Evolutionary conservation across 2,888 invertebrate species (phyloP).

Genomic region (Ryuthela nishihirai): DNA sequence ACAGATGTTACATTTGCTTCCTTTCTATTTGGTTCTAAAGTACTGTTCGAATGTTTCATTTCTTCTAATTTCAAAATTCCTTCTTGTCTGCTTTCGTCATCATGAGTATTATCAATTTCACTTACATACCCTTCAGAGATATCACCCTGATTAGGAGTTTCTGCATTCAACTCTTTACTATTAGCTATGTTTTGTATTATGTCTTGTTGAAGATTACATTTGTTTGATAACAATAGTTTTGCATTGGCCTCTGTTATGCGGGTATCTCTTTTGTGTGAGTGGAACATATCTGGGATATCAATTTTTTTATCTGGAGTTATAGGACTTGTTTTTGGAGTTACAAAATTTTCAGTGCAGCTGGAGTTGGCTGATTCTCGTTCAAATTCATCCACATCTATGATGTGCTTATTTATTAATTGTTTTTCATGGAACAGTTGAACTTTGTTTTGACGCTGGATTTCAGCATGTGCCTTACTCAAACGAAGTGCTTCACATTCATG

Average conservation of each 20-base stretch:
- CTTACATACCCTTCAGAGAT: background rate
- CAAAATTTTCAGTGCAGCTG: constrained; percentile 31
- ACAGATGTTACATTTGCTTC: background rate
- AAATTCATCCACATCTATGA: constrained; percentile 30
- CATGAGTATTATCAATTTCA: background rate
- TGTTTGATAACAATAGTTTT: background rate
- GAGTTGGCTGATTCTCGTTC: constrained; percentile 30
- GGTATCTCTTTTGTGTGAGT: background rate
- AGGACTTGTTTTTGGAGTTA: constrained; percentile 36
- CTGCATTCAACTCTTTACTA: background rate
- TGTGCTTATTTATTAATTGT: constrained; percentile 32
- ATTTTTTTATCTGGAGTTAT: constrained; percentile 28
- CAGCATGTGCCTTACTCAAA: constrained; percentile 19
- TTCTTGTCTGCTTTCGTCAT: background rate
- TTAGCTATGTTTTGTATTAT: background rate
- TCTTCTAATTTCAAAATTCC: too few species aligned
- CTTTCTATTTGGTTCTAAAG: background rate
- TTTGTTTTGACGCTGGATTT: constrained; percentile 16
- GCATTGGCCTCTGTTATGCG: constrained; percentile 3
- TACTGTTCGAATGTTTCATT: background rate
- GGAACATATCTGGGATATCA: constrained; percentile 21
- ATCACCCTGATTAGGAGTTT: background rate
- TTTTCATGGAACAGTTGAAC: too few species aligned
- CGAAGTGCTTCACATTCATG: constrained; percentile 35
- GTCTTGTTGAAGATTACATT: background rate